Evolutionary conservation across 2,113 vertebrate species (phyloP), one percentile per base, ranked within the genome.

Genomic region (Sminthopsis crassicaudata): DNA sequence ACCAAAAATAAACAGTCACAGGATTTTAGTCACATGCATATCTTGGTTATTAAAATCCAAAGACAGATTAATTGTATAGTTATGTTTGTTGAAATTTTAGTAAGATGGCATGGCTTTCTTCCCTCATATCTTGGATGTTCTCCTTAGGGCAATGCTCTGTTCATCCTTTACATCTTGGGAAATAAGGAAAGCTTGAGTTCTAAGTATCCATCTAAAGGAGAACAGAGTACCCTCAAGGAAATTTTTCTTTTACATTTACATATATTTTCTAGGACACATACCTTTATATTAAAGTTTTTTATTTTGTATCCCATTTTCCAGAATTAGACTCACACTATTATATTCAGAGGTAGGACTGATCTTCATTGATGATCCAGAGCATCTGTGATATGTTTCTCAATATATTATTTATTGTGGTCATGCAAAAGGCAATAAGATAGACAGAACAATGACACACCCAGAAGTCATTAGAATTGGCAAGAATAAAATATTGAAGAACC

Each of bases 281-380:
- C 67, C 5, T 26, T 0, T 8, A 42, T 0, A 42, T 25, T 2
- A 2, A 0, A 4, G 1, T 19, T 0, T 4, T n/a, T 14, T 50
- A 48, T n/a, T 9, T 7, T 0, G 46, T 16, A 30, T 26, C 11
- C 25, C 42, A 8, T 26, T 89, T 46, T 53, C 23, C 46, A 23
- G 1, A 11, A 46, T 48, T 0, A 54, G 2, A 46, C 52, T 95
- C 22, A 0, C 52, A 30, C 42, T 10, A 6, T 50, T n/a, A 23
- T 4, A 46, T 84, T 27, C 16, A 52, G 8, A 0, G 25, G 8
- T 1, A 9, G 10, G 8, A 14, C 2, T 42, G 92, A 16, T 30
- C 5, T 46, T 84, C 11, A 19, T 2, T 42, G 1, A 0, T 48
- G 19, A 9, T 46, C 26, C 57, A 88, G 67, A 55, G 42, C 3